Evolutionary conservation across 2,113 vertebrate species (phyloP), one percentile per base, ranked within the genome.

Genomic region (Chamaetylas fuelleborni): DNA sequence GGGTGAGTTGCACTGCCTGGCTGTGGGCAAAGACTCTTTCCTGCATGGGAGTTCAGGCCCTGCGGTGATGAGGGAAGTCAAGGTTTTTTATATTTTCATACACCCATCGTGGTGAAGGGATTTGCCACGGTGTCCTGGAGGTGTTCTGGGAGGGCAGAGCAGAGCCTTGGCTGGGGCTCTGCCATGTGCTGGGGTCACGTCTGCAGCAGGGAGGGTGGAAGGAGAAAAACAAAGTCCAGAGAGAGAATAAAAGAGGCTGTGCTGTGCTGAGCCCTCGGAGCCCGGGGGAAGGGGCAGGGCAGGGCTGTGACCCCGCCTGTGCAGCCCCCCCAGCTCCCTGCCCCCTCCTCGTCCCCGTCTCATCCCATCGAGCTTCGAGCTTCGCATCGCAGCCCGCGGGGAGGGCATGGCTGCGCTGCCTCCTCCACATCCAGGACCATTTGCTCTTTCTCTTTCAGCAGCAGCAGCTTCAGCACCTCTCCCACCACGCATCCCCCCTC

Each of bases 401-500:
- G 11, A 0, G 17, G 82, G 50, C 53, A 14, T 11, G 81, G 54
- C 90, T 80, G 69, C 0, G 7, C 62, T 3, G 7, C 19, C 84
- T 47, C 78, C 74, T 53, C 50, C 9, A 3, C 8, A 33, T 38
- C 34, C 25, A 40, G 74, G 40, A 70, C 58, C 90, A 7, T 96
- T 69, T 88, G 95, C 95, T 97, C 97, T 95, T 80, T 97, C 86
- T 87, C 90, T 92, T 98, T 96, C 97, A 99, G 98, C 99, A 99
- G 98, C 99, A 99, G 98, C 99, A 99, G 98, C 98, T 99, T 97
- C 99, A 99, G 97, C 98, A 99, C 64, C 98, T 99, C 97, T 98
- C 99, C 84, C 99, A 98, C 94, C 99, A 99, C 5, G 88, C 98
- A 38, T 98, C 99, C 15, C 97, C 98, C 4, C 97, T 99, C 80